phyloP scores from a whole-genome alignment of 2,113 vertebrate species.

The Ctenodactylus gundi region DNA sequence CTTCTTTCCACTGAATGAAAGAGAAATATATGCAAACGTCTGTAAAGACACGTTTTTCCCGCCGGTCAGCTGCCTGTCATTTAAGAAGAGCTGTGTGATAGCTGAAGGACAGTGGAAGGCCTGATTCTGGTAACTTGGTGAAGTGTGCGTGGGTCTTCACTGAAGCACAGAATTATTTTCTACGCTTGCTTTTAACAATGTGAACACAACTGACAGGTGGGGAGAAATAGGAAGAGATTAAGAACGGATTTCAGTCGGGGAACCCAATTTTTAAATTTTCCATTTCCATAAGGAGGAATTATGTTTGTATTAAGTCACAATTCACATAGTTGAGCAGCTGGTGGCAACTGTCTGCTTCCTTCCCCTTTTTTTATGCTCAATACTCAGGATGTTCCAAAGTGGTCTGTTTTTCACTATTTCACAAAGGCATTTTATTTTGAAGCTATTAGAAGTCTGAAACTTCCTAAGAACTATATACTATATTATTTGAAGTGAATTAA shows the following conservation, averaged over 20 bases:
- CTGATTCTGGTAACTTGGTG: not conserved
- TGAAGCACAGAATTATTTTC: constrained; percentile 1
- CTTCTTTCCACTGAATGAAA: not conserved
- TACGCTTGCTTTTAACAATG: constrained; percentile 1
- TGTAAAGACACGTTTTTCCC: not conserved
- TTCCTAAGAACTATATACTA: not conserved
- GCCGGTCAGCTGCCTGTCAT: not conserved
- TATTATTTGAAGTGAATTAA: constrained; percentile 22
- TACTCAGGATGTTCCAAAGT: not conserved
- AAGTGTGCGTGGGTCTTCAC: not conserved
- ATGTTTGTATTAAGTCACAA: not conserved
- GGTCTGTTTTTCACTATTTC: not conserved
- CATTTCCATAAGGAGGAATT: not conserved
- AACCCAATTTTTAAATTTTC: constrained; percentile 19
- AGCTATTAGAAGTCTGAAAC: constrained; percentile 11
- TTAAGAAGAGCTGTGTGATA: not conserved
- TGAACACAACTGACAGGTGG: not conserved
- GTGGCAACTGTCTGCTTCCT: not conserved
- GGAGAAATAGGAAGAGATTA: not conserved
- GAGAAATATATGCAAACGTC: not conserved
- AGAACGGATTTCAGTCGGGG: not conserved
- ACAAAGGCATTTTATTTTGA: not conserved
- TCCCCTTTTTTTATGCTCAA: not conserved
- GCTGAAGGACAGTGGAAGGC: not conserved
- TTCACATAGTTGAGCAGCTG: not conserved